phyloP scores from a whole-genome alignment of 2,888 invertebrate species.

The Acrobasis suavella region DNA sequence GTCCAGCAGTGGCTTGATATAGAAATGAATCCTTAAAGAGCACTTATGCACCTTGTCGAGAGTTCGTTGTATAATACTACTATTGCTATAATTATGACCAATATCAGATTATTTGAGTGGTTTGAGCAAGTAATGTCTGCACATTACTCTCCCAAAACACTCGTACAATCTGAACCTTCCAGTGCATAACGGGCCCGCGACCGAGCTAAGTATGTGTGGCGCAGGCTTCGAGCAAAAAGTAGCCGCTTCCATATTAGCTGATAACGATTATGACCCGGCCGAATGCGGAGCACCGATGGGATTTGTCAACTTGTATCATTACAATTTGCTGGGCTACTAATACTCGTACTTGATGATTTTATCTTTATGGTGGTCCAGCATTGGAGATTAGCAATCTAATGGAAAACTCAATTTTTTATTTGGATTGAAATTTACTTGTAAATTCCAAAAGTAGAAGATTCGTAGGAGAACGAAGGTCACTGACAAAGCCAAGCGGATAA shows the following conservation, averaged over 20 bases:
- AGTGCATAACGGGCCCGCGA: slow-evolving; percentile 57
- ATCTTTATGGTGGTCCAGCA: neutral
- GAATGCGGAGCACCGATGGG: slow-evolving; percentile 32
- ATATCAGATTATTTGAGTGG: too few relatives aligned
- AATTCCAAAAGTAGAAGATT: too few relatives aligned
- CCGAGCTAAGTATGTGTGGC: slow-evolving; percentile 63
- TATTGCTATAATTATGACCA: too few relatives aligned
- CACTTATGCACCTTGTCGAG: too few relatives aligned
- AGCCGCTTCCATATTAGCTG: slow-evolving; percentile 58
- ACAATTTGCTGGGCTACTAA: slow-evolving; percentile 29
- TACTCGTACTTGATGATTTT: slow-evolving; percentile 9
- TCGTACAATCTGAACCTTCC: neutral
- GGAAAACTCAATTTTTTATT: too few relatives aligned
- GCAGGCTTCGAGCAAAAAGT: slow-evolving; percentile 58
- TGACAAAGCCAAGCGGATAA: too few relatives aligned
- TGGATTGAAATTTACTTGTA: too few relatives aligned
- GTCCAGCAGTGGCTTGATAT: too few relatives aligned
- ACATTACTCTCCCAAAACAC: neutral
- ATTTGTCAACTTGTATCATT: slow-evolving; percentile 30
- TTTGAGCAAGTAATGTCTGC: neutral
- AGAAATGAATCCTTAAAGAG: too few relatives aligned
- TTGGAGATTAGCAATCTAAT: too few relatives aligned
- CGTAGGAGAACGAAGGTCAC: too few relatives aligned
- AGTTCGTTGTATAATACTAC: too few relatives aligned
- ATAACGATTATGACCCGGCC: slow-evolving; percentile 63